Percentiles rank a stretch among this genome's conserved stretches.
phyloP scores from a whole-genome alignment of 2,797 vertebrate species.

The Cyprinella venusta region DNA sequence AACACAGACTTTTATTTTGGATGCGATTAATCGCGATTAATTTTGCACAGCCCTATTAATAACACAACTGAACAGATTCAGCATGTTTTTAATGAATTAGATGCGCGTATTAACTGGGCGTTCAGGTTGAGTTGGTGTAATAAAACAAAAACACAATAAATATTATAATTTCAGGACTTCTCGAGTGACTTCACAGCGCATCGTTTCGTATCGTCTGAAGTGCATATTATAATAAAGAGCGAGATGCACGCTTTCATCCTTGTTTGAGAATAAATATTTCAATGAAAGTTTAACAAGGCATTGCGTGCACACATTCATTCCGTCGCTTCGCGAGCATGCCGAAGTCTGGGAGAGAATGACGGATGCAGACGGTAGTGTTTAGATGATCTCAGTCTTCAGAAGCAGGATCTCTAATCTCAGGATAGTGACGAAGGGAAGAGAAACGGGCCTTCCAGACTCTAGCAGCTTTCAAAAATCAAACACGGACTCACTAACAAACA shows the following conservation, averaged over 20 bases:
- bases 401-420: slow-evolving; percentile 16
- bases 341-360: not conserved
- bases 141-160: not conserved
- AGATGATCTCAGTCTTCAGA: not conserved
- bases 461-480: slow-evolving; percentile 71
- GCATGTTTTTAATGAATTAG: not conserved
- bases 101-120: not conserved
- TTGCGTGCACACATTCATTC: slow-evolving; percentile 27
- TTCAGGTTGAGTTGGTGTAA: not conserved
- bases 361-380: slow-evolving; percentile 19
- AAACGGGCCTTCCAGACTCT: slow-evolving; percentile 47
- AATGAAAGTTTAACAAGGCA: not conserved
- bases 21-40: too few relatives aligned
- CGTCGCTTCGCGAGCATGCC: not conserved
- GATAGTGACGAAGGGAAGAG: not conserved
- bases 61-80: not conserved
- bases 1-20: too few relatives aligned
- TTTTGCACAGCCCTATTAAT: too few relatives aligned
- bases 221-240: not conserved
- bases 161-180: not conserved
- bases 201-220: not conserved
- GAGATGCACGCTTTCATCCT: slow-evolving; percentile 1
- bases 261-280: slow-evolving; percentile 15
- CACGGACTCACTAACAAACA: slow-evolving; percentile 48
- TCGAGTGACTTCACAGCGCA: not conserved